Conservation (phyloP, 2,797 vertebrate genomes). For the Xenops minutus region DNA sequence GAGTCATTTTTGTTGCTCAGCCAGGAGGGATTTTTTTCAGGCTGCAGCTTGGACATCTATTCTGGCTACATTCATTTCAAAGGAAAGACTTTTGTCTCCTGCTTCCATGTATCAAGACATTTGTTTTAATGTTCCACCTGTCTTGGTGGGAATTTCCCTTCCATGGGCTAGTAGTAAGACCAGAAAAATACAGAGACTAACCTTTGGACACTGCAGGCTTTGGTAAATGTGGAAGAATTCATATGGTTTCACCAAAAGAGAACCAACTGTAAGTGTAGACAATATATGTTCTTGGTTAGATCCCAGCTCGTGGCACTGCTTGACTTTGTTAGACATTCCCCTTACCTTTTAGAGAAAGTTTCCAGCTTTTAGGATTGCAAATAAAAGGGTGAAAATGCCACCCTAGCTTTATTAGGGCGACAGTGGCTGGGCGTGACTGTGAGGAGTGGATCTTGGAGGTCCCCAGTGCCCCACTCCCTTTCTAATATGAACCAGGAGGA, state of each 20-base stretch:
- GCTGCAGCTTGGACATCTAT: background rate
- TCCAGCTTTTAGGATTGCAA: background rate
- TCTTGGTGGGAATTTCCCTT: background rate
- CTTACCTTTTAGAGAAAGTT: background rate
- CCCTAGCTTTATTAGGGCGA: fast-evolving
- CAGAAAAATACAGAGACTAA: background rate
- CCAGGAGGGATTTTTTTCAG: background rate
- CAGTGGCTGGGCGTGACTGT: background rate
- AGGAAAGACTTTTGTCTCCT: background rate
- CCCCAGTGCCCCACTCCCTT: background rate
- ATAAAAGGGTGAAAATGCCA: background rate
- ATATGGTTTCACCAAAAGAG: background rate
- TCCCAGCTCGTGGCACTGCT: background rate
- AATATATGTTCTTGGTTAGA: background rate
- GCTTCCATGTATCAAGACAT: background rate
- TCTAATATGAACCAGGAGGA: background rate
- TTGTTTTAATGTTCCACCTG: background rate
- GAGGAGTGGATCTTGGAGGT: background rate
- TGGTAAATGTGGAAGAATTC: background rate
- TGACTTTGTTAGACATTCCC: background rate
- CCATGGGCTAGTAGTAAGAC: background rate
- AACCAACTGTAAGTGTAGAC: background rate
- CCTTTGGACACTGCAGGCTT: background rate
- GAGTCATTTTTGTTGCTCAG: background rate
- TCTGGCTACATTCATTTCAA: background rate